Evolutionary conservation across 2,113 vertebrate species (phyloP), one percentile per base, ranked within the genome.

Genomic region (Propithecus coquereli): DNA sequence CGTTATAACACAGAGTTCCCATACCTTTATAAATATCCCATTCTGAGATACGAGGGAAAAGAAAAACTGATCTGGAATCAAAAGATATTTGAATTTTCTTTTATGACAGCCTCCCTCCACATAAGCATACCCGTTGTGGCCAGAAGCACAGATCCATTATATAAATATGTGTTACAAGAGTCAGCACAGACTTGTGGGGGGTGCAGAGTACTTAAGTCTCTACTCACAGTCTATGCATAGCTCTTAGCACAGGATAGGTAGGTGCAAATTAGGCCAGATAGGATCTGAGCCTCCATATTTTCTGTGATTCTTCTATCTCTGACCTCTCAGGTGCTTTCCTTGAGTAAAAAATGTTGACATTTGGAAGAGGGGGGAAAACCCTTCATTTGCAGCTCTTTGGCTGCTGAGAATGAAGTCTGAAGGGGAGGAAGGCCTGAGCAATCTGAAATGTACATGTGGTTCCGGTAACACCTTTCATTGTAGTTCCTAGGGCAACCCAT

Each of bases 341-440:
- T 95, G n/a, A 94, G 11, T 76, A 84, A 12, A 87, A 96, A 90
- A 83, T 88, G 59, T 92, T 96, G 82, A 85, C 66, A 47, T 77
- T 91, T 89, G 43, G n/a, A 68, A 92, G 8, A 59, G 30, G 59
- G 25, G 37, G 12, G 54, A 90, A 83, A 91, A 54, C 4, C 40
- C 73, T 84, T 47, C 89, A 76, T 95, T 94, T 94, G 61, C 63
- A 93, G 74, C 71, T 96, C 80, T 97, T 88, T 96, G 77, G 22
- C 68, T 96, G 59, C 63, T 30, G n/a, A 94, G 14, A 92, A 95
- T 83, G 70, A 92, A 92, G 34, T 89, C 80, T 80, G 45, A 97
- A 93, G 68, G 63, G 52, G 54, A 92, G 74, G 17, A 57, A 97
- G 76, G 52, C 88, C 45, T 85, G 54, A 94, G 83, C 87, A 90